phyloP scores from a whole-genome alignment of 2,888 invertebrate species.

The Acleris emargana region DNA sequence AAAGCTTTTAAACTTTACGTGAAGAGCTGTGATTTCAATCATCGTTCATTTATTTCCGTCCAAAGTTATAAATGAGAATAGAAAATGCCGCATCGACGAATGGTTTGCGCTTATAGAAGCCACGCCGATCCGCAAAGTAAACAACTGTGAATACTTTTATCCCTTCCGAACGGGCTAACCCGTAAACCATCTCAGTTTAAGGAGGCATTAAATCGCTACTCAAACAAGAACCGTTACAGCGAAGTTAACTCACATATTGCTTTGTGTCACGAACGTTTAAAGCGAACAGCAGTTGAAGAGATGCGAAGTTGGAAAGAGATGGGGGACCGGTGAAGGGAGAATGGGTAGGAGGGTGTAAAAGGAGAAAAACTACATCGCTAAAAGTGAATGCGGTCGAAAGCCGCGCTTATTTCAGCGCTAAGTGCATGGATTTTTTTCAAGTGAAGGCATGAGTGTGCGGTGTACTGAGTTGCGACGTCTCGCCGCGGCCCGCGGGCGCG shows the following conservation, averaged over 20 bases:
- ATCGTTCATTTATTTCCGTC: constrained; percentile 25
- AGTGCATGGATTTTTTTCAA: constrained; percentile 83
- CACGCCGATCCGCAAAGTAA: constrained; percentile 73
- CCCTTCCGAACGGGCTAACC: constrained; percentile 80
- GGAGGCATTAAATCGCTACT: constrained; percentile 84
- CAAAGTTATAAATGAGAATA: constrained; percentile 22
- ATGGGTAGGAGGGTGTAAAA: constrained; percentile 80
- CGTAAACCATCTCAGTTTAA: constrained; percentile 83
- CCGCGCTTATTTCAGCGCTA: constrained; percentile 81
- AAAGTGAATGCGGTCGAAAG: constrained; percentile 84
- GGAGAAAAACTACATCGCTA: constrained; percentile 83
- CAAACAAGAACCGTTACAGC: constrained; percentile 83
- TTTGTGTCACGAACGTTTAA: constrained; percentile 82
- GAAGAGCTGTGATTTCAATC: constrained; percentile 17
- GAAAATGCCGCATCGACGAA: constrained; percentile 61
- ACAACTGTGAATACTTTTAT: constrained; percentile 76
- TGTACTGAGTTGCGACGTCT: constrained; percentile 33
- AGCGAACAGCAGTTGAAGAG: constrained; percentile 71
- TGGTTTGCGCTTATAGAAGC: constrained; percentile 74
- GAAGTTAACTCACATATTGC: constrained; percentile 84
- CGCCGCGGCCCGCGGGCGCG: constrained; percentile 6
- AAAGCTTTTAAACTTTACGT: constrained; percentile 24
- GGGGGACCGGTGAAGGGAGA: constrained; percentile 68
- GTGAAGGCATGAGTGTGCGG: constrained; percentile 69
- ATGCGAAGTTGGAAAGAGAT: constrained; percentile 68